Percentiles rank a stretch among this genome's conserved stretches.
Evolutionary conservation across 1,140 invertebrate species (phyloP).

Genomic region (Aporrectodea caliginosa): DNA sequence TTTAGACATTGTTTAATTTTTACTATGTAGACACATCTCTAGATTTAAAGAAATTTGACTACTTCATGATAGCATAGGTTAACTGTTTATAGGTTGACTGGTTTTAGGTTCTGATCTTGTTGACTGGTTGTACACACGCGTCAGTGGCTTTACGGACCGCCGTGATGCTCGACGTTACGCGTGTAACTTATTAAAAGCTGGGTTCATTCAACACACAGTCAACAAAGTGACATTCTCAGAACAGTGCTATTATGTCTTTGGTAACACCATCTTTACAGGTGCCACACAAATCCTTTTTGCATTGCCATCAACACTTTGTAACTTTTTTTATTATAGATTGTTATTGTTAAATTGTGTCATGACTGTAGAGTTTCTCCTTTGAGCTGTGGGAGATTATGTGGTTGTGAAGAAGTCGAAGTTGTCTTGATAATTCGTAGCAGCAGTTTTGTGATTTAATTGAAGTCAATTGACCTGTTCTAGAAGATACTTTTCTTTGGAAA

Average conservation of each 20-base stretch:
- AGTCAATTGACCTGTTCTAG: too few species aligned
- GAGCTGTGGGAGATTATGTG: background rate
- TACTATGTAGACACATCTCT: too few species aligned
- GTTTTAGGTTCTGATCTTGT: slow-evolving; percentile 81
- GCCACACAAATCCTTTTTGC: background rate
- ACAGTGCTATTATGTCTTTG: slow-evolving; percentile 98
- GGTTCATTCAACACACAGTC: slow-evolving; percentile 96
- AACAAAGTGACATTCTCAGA: slow-evolving; percentile 98
- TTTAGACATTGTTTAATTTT: too few species aligned
- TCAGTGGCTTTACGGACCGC: slow-evolving; percentile 87
- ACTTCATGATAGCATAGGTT: too few species aligned
- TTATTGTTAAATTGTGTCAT: background rate
- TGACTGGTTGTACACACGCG: slow-evolving; percentile 91
- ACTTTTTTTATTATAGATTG: background rate
- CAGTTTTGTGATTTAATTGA: background rate
- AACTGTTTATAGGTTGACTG: too few species aligned
- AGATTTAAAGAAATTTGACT: too few species aligned
- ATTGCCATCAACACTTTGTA: background rate
- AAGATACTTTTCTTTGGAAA: too few species aligned
- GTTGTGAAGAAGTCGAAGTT: background rate
- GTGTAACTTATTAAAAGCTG: slow-evolving; percentile 88
- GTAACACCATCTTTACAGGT: slow-evolving; percentile 58
- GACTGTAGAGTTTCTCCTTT: background rate
- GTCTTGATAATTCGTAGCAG: background rate
- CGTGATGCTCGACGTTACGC: slow-evolving; percentile 95